phyloP scores from a whole-genome alignment of 2,113 vertebrate species.

The Tupaia tana region DNA sequence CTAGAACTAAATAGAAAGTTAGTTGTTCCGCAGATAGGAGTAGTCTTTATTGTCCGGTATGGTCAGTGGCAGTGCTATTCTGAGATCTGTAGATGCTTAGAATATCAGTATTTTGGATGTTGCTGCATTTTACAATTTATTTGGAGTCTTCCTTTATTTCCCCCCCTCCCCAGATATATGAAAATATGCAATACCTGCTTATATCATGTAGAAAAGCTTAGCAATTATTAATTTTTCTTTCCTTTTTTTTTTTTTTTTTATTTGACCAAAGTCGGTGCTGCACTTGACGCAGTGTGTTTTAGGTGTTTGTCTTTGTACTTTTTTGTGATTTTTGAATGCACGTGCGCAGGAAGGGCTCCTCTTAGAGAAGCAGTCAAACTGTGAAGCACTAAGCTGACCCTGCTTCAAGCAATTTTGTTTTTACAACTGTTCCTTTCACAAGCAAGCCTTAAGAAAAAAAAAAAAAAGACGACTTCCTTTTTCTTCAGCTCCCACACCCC shows the following conservation, averaged over 20 bases:
- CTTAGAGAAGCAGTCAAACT: conserved; percentile 93
- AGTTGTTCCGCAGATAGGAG: conserved; percentile 90
- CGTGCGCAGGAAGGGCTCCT: conserved; percentile 91
- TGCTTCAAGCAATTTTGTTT: conserved; percentile 92
- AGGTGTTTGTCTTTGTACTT: conserved; percentile 91
- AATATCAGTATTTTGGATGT: conserved; percentile 93
- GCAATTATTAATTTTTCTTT: conserved; percentile 88
- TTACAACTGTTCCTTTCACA: conserved; percentile 94
- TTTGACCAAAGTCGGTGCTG: conserved; percentile 95
- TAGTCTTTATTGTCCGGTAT: conserved; percentile 90
- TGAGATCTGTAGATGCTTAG: conserved; percentile 89
- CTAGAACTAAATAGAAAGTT: conserved; percentile 89
- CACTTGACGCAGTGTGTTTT: conserved; percentile 91
- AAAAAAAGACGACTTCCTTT: conserved; percentile 90
- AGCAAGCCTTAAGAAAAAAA: conserved; percentile 95
- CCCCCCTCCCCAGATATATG: conserved; percentile 92
- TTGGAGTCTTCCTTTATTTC: conserved; percentile 93
- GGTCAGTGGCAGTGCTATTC: conserved; percentile 92
- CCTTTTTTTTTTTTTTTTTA: conserved; percentile 86
- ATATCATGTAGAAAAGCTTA: conserved; percentile 94
- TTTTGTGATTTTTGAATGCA: conserved; percentile 92
- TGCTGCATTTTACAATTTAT: conserved; percentile 93
- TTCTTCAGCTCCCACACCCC: conserved; percentile 91
- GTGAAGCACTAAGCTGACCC: conserved; percentile 94
- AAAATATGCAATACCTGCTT: conserved; percentile 99